Conservation (phyloP, 2,797 vertebrate species). For the Kryptolebias ocellatus region DNA sequence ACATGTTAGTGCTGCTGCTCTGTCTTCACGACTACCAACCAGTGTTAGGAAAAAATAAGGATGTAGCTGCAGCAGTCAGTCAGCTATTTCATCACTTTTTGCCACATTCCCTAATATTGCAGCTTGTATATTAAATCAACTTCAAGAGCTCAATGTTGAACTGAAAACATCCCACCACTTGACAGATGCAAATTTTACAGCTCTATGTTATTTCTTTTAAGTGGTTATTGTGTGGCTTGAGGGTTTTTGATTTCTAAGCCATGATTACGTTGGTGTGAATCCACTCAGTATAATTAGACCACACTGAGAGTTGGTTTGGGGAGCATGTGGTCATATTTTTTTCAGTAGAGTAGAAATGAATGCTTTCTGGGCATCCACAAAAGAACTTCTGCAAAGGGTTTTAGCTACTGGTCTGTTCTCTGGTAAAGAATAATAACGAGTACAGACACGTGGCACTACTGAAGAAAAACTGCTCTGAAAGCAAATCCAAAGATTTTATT, state of each 20-base stretch:
- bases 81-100: no score
- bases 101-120: background rate
- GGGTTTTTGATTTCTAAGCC: background rate
- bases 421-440: background rate
- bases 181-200: background rate
- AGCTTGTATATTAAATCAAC: background rate
- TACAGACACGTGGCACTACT: background rate
- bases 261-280: background rate
- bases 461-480: no score
- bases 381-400: background rate
- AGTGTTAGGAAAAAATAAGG: background rate
- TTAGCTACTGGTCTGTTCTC: background rate
- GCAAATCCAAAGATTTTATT: background rate
- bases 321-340: background rate
- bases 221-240: background rate
- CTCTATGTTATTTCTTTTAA: background rate
- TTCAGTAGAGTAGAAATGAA: no score
- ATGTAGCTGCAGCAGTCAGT: no score
- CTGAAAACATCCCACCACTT: background rate
- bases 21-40: conserved; percentile 21
- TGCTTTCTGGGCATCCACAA: background rate
- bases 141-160: background rate
- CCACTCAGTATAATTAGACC: background rate
- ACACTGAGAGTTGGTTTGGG: background rate
- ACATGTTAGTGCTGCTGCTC: conserved; percentile 84